Evolutionary conservation across 2,888 invertebrate genomes (phyloP), one percentile per base, ranked within the genome.

Genomic region (Hypsopygia costalis): DNA sequence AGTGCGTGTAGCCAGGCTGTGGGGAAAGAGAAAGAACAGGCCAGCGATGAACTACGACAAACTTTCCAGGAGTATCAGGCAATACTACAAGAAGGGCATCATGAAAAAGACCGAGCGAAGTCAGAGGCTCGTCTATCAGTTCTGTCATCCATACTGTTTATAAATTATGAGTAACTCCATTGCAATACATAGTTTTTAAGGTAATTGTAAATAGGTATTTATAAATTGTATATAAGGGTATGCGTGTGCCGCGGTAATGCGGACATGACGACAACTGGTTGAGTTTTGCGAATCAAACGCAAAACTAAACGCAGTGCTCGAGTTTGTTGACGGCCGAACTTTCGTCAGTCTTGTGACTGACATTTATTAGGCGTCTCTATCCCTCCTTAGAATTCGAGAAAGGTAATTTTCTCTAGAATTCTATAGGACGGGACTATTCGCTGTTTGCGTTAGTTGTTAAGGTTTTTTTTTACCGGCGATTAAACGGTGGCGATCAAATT

Each of bases 31-130:
- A 52, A 99, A 99, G 87, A 99, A 99, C 89, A 92, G 99, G 6
- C 98, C 98, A 0, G 98, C 98, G 20, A 99, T 99, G 99, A 99
- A 99, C 90, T 99, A 99, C 89, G 99, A 99, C 90, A 99, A 99
- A 80, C 90, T 99, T 35, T 98, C 98, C 51, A 92, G 99, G 41
- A 98, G 98, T 58, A 98, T 99, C 71, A 90, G 99, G 37, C 99
- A 99, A 80, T 98, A 98, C 89, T 99, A 99, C 92, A 98, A 99
- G 87, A 99, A 99, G 85, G 98, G 98, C 41, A 98, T 99, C 79
- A 98, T 98, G 97, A 98, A 98, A 92, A 99, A 99, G 83, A 99
- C 99, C 0, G 98, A 98, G 76, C 91, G 98, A 52, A 98, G 98
- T 58, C 99, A 99, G 87, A 92, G 99, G 74, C 92, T 99, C 62